A percentile compares a stretch with the other conserved stretches of the same genome.
phyloP scores from a whole-genome alignment of 2,888 invertebrate species.

The Oligia latruncula region DNA sequence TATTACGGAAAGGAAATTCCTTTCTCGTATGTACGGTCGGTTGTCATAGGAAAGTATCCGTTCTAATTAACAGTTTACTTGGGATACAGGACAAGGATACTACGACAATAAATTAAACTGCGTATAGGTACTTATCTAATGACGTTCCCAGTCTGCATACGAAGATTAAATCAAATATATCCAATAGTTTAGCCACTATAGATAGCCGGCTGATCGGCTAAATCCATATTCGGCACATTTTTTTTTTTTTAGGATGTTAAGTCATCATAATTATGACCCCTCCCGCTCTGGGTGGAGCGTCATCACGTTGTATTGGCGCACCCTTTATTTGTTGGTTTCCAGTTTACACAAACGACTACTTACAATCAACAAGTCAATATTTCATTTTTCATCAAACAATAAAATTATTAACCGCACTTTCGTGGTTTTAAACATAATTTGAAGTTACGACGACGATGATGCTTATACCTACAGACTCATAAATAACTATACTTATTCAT shows the following conservation, averaged over 20 bases:
- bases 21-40: neutral
- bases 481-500: neutral
- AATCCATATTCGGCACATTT: too few relatives aligned
- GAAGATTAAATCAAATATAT: neutral
- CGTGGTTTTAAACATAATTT: conserved; percentile 21
- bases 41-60: neutral
- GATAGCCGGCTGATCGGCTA: too few relatives aligned
- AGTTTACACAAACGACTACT: conserved; percentile 7
- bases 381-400: conserved; percentile 5
- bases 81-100: neutral
- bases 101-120: neutral
- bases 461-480: neutral
- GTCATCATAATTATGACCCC: too few relatives aligned
- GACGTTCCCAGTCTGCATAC: neutral
- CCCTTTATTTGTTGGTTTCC: neutral
- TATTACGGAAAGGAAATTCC: conserved; percentile 33
- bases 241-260: too few relatives aligned
- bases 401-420: conserved; percentile 24
- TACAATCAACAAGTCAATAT: conserved; percentile 16
- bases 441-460: conserved; percentile 1
- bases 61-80: neutral
- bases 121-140: neutral
- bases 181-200: too few relatives aligned
- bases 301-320: too few relatives aligned
- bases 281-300: too few relatives aligned